These are phyloP conservation scores for Gastrophysa polygoni DNA, from an alignment of 2,888 invertebrate genomes.

Conservation along the genomic window DNA sequence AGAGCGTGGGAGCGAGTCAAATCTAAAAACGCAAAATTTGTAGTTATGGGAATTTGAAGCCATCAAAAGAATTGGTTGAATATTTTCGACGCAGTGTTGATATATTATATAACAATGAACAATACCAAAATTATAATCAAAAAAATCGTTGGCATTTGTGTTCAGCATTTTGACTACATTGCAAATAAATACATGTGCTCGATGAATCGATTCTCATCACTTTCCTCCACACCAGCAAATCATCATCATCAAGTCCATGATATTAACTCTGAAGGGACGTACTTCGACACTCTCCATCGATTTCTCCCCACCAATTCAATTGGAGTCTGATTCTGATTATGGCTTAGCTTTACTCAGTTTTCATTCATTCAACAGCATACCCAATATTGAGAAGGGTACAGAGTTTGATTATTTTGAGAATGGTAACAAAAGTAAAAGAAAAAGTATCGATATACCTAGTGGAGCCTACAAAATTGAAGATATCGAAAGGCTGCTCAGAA, in stretches of 20 bases:
- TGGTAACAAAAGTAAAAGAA: background rate
- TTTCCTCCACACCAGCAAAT: background rate
- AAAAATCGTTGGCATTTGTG: slow-evolving; percentile 35
- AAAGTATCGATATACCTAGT: slow-evolving; percentile 4
- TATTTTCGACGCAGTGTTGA: slow-evolving; percentile 10
- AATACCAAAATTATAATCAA: slow-evolving; percentile 20
- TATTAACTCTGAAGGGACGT: slow-evolving; percentile 13
- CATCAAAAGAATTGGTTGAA: slow-evolving; percentile 11
- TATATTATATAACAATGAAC: slow-evolving; percentile 20
- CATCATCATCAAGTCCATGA: slow-evolving; percentile 5
- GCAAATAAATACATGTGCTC: background rate
- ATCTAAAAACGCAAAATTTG: slow-evolving; percentile 39
- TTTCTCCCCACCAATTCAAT: slow-evolving; percentile 11
- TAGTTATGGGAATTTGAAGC: too few relatives aligned
- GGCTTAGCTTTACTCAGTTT: slow-evolving; percentile 19
- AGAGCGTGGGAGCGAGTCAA: too few relatives aligned
- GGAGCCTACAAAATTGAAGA: slow-evolving; percentile 6
- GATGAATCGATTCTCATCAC: background rate
- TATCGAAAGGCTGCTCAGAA: background rate
- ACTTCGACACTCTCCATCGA: slow-evolving; percentile 13
- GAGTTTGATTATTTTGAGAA: background rate
- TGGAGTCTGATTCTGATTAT: slow-evolving; percentile 11
- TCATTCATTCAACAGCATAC: slow-evolving; percentile 15
- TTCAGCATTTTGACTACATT: slow-evolving; percentile 26
- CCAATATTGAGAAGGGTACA: too few relatives aligned